Evolutionary conservation across 2,797 vertebrate genomes (phyloP).

Genomic region (Avahi laniger): DNA sequence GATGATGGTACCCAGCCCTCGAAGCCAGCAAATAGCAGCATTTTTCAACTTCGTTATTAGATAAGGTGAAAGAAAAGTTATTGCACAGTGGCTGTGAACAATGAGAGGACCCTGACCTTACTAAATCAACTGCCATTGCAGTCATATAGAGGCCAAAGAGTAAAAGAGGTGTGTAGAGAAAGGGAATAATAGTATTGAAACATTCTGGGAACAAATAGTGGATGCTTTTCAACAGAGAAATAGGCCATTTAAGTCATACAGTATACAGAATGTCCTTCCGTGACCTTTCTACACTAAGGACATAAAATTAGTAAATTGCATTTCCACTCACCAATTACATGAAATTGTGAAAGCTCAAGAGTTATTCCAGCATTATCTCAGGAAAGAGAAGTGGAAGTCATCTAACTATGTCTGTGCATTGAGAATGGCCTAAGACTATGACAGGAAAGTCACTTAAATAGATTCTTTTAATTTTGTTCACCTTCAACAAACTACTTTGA

Average conservation of each 20-base stretch:
- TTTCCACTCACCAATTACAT: slow-evolving; percentile 26
- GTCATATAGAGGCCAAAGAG: slow-evolving; percentile 36
- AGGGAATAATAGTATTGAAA: slow-evolving; percentile 19
- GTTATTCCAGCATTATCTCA: neutral
- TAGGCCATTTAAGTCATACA: neutral
- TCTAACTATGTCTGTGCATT: neutral
- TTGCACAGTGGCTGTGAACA: slow-evolving; percentile 51
- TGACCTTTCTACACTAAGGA: slow-evolving; percentile 47
- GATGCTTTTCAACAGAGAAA: slow-evolving; percentile 50
- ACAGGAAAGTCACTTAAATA: slow-evolving; percentile 13
- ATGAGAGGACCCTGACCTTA: slow-evolving; percentile 46
- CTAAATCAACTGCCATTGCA: slow-evolving; percentile 60
- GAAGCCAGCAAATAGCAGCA: slow-evolving; percentile 51
- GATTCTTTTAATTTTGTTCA: slow-evolving; percentile 2
- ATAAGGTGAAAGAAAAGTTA: slow-evolving; percentile 66
- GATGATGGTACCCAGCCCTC: neutral
- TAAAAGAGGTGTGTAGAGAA: slow-evolving; percentile 35
- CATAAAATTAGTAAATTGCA: slow-evolving; percentile 55
- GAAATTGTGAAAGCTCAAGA: slow-evolving; percentile 29
- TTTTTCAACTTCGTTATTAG: slow-evolving; percentile 63
- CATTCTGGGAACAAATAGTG: slow-evolving; percentile 30
- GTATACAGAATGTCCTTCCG: neutral
- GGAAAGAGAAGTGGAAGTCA: neutral
- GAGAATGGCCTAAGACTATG: neutral
- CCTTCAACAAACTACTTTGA: slow-evolving; percentile 14